These are phyloP conservation scores for human (Homo sapiens) DNA, from an alignment of 2,113 vertebrate species.

Conservation along the genomic window DNA sequence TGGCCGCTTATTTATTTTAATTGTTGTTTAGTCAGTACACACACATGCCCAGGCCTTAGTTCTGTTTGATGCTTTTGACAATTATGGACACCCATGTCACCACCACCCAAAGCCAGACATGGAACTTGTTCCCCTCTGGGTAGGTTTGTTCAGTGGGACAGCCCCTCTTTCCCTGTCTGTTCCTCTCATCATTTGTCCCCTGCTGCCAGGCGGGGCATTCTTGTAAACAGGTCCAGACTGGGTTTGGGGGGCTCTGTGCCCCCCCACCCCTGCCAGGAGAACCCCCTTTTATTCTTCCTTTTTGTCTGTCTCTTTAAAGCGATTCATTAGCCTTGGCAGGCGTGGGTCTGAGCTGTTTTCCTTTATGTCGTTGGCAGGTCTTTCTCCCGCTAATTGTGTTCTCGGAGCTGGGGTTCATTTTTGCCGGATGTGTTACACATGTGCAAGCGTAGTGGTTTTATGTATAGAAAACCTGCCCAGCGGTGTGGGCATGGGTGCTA, in stretches of 20 bases:
- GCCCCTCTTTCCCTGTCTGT: neutral
- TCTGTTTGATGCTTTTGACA: neutral
- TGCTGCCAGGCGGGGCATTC: neutral
- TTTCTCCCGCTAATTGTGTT: neutral
- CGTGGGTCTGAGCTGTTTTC: neutral
- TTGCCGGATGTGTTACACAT: neutral
- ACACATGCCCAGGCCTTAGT: neutral
- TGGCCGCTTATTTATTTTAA: neutral
- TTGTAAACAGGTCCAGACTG: neutral
- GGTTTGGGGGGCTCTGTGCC: neutral
- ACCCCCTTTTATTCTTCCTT: neutral
- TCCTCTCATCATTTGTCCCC: neutral
- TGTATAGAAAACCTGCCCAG: neutral
- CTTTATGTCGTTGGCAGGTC: neutral
- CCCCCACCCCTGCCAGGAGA: neutral
- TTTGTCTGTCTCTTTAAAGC: constrained; percentile 19
- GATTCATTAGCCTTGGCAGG: constrained; percentile 29
- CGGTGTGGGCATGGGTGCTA: neutral
- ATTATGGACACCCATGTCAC: neutral
- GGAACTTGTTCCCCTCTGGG: neutral
- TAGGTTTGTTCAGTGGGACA: neutral
- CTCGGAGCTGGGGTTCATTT: neutral
- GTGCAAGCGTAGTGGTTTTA: neutral
- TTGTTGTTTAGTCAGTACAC: neutral
- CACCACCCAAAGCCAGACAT: too few relatives aligned